Evolutionary conservation across 2,797 vertebrate species (phyloP), one percentile per base, ranked within the genome.

Genomic region (Poeciliopsis gracilis): DNA sequence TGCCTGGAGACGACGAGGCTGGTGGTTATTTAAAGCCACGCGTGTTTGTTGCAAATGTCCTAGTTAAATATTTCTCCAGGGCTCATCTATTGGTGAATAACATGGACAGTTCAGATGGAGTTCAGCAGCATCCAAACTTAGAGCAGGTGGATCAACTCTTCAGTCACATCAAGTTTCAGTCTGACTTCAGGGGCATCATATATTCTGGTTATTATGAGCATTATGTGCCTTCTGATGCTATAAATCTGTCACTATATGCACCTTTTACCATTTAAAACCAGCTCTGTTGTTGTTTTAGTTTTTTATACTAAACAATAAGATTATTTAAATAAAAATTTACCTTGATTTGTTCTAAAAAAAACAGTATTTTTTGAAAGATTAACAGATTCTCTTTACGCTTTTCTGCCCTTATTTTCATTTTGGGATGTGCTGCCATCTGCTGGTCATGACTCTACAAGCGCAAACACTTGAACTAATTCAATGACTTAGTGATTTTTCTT

Each of bases 401-500:
- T 70, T 70, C 23, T n/a, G 5, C 38, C 15, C 23, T 70, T 70
- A 2, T n/a, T 16, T 78, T 33, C 30, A n/a, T 67, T 82, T 73
- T 88, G 87, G 82, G 13, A 76, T 78, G n/a, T 71, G 86, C 84
- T 89, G 87, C 88, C 93, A 86, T 80, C 93, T 91, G 82, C 78
- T 91, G 91, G 86, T 75, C 0, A 0, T 5, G 1, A 41, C 0
- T 15, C 5, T 43, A 12, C 7, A 77, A 23, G 18, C 66, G 51
- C 28, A n/a, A 18, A 10, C 41, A 30, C 23, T 9, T 59, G 16
- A 57, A n/a, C 11, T 16, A 45, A 28, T 20, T 7, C 2, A 23
- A 45, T 43, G 53, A 59, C 2, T 55, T 5, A 0, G 23, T 41
- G 3, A 67, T 9, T 43, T 74, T 2, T 30, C 33, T 23, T 23